A percentile compares a stretch with the other conserved stretches of the same genome.
These are phyloP conservation scores for Drosophila bifasciata DNA, from an alignment of 1,140 invertebrate genomes.

Conservation along the genomic window DNA sequence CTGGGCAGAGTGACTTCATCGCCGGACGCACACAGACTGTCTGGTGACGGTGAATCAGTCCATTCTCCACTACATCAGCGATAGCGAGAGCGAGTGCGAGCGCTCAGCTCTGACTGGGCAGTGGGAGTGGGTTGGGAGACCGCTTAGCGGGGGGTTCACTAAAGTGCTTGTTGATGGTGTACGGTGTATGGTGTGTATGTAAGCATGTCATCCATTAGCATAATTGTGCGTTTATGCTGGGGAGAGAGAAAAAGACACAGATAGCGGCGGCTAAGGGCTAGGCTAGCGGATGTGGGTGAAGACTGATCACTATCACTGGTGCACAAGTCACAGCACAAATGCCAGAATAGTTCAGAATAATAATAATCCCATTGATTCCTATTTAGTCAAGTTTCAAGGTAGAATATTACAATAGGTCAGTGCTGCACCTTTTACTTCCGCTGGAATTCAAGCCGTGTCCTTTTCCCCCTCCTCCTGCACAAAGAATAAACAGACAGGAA, in stretches of 20 bases:
- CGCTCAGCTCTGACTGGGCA: not conserved
- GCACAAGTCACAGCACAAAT: conserved; percentile 20
- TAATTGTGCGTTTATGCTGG: conserved; percentile 58
- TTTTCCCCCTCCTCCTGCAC: conserved; percentile 1
- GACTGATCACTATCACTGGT: conserved; percentile 27
- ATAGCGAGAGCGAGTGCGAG: conserved; percentile 21
- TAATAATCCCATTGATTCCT: not conserved
- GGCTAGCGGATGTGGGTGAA: conserved; percentile 7
- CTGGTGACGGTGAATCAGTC: conserved; percentile 35
- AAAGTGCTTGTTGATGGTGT: conserved; percentile 51
- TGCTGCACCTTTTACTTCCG: conserved; percentile 51
- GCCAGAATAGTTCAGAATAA: not conserved
- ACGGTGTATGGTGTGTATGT: conserved; percentile 1
- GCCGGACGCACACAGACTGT: conserved; percentile 54
- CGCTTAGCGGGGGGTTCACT: conserved; percentile 33
- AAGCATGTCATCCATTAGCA: conserved; percentile 62
- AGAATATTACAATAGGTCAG: conserved; percentile 63
- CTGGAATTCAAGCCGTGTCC: conserved; percentile 18
- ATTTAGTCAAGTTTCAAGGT: not conserved
- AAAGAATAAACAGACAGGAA: conserved; percentile 39
- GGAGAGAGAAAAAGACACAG: conserved; percentile 5
- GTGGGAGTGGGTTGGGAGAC: conserved; percentile 44
- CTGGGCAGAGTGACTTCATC: conserved; percentile 67
- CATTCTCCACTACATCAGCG: conserved; percentile 16
- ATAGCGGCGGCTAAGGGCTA: not conserved